Evolutionary conservation across 2,113 vertebrate species (phyloP), one percentile per base, ranked within the genome.

Genomic region (Dipodomys merriami): DNA sequence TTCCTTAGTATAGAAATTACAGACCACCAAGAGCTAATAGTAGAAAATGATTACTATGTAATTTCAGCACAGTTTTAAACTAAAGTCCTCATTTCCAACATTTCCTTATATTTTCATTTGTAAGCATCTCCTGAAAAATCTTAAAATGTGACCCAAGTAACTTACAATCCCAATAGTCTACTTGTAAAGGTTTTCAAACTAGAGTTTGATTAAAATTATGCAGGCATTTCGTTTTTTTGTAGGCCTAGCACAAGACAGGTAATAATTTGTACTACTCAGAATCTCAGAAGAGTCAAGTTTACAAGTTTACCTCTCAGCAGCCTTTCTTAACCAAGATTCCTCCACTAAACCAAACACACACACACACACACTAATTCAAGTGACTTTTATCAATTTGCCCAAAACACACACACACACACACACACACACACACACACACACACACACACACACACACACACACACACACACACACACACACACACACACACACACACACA

Each of bases 341-440:
- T 86, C 71, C 35, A 64, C 53, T 88, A 69, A 88, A 80, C 71
- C 67, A 83, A 67, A 78, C 12, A 73, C 88, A 89, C 35, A 39
- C 39, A 39, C n/a, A 87, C 29, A 80, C 71, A 95, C 89, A 93
- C 88, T 76, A 19, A 95, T 72, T 88, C 60, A 82, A 79, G 10
- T 67, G 35, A 96, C 25, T 82, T 95, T 62, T 95, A 53, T 82
- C 67, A 91, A 80, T 86, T 92, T 30, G 71, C n/a, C n/a, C n/a
- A n/a, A 39, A 5, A 87, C 29, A 80, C 71, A 95, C 89, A 93
- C 88, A 78, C 12, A 73, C 88, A 89, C 35, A 39, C 39, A 39
- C 35, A 87, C 29, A 80, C 71, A 95, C 89, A 93, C 88, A 78
- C 12, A 73, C 88, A 89, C 35, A 39, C 39, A 39, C 39, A 87